These are phyloP conservation scores for Ectemnius continuus DNA, from an alignment of 2,888 invertebrate genomes.

Conservation along the genomic window DNA sequence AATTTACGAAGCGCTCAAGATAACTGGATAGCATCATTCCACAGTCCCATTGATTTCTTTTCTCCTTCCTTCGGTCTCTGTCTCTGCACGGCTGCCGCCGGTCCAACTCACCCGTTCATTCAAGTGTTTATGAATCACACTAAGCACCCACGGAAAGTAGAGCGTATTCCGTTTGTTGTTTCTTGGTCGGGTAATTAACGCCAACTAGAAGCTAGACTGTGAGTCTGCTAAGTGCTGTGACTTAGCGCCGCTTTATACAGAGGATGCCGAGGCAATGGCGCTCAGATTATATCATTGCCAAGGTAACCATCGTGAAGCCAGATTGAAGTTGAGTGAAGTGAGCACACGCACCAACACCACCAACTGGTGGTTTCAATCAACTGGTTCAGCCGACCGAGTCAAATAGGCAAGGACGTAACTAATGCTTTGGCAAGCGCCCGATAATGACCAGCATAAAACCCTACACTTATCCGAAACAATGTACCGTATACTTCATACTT, in stretches of 20 bases:
- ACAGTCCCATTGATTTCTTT: conserved; percentile 47
- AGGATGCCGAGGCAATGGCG: neutral
- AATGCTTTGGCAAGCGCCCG: conserved; percentile 31
- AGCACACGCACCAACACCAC: neutral
- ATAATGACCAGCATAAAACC: conserved; percentile 42
- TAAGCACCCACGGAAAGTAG: too few relatives aligned
- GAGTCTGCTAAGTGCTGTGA: neutral
- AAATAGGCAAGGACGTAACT: conserved; percentile 29
- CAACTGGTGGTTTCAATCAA: conserved; percentile 24
- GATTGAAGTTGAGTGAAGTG: neutral
- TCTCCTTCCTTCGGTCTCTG: neutral
- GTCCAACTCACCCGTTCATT: neutral
- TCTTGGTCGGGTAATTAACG: too few relatives aligned
- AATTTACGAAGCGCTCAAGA: conserved; percentile 73
- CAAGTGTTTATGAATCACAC: neutral
- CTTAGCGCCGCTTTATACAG: neutral
- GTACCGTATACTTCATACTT: conserved; percentile 36
- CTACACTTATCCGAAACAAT: conserved; percentile 32
- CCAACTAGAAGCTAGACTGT: too few relatives aligned
- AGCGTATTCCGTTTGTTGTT: too few relatives aligned
- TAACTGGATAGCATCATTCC: conserved; percentile 66
- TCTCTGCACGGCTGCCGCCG: neutral
- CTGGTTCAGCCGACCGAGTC: conserved; percentile 30
- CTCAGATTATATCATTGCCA: conserved; percentile 3
- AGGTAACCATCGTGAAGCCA: neutral